phyloP scores from a whole-genome alignment of 2,113 vertebrate species.

The Geococcyx californianus region DNA sequence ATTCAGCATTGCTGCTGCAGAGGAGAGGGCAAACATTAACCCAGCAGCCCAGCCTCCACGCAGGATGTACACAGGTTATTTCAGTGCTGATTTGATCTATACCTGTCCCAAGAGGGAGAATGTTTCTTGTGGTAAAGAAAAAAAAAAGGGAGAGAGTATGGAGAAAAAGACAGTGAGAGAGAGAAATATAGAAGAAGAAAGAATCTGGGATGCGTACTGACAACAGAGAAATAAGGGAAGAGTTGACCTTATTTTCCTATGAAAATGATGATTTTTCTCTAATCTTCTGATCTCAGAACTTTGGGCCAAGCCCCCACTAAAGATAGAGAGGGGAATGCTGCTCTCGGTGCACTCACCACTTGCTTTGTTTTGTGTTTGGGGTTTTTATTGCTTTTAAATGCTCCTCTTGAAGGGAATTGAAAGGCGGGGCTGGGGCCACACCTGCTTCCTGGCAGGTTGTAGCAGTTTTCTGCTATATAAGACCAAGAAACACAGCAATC shows the following conservation, averaged over 20 bases:
- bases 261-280: not conserved
- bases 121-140: not conserved
- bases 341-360: not conserved
- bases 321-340: not conserved
- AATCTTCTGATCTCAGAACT: not conserved
- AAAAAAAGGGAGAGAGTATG: not conserved
- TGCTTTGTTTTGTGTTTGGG: slow-evolving; percentile 1
- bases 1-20: not conserved
- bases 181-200: not conserved
- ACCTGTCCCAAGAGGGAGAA: not conserved
- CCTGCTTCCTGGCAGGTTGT: slow-evolving; percentile 18
- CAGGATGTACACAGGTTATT: fast-evolving
- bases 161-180: not conserved
- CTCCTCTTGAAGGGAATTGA: not conserved
- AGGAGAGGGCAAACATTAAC: not conserved
- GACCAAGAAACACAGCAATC: not conserved
- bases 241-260: not conserved
- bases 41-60: not conserved
- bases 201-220: not conserved
- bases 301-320: not conserved
- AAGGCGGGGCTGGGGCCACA: slow-evolving; percentile 31
- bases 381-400: slow-evolving; percentile 27
- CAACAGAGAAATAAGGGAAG: not conserved
- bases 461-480: not conserved
- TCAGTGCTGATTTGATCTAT: not conserved